A percentile compares a stretch with the other conserved stretches of the same genome.
Evolutionary conservation across 2,888 invertebrate genomes (phyloP).

Genomic region (Gari tellinella): DNA sequence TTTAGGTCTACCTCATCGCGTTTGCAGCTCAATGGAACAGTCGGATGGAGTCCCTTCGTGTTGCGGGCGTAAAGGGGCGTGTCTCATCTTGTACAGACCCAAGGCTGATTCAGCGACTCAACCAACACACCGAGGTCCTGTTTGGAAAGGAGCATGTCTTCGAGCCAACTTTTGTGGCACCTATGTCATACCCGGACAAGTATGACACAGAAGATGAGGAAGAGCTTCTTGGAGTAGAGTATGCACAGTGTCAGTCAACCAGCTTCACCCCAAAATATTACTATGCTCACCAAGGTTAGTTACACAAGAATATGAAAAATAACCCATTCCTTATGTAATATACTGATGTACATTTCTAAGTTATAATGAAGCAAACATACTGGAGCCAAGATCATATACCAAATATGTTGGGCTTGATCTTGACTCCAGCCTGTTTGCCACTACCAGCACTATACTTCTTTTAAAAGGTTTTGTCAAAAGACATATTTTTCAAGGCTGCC

Average conservation of each 20-base stretch:
- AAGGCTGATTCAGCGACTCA: background rate
- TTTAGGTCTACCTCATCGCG: too few relatives aligned
- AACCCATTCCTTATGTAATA: background rate
- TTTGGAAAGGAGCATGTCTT: background rate
- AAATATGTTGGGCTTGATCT: too few relatives aligned
- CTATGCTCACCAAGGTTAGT: background rate
- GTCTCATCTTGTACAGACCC: background rate
- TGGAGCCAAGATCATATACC: too few relatives aligned
- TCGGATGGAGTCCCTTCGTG: too few relatives aligned
- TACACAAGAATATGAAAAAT: too few relatives aligned
- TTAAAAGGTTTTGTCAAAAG: too few relatives aligned
- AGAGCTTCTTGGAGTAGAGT: background rate
- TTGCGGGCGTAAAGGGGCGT: constrained; percentile 1
- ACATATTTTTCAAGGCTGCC: too few relatives aligned
- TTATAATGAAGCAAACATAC: background rate
- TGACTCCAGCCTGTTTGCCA: too few relatives aligned
- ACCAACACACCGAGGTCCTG: background rate
- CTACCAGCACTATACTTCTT: too few relatives aligned
- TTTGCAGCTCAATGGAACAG: too few relatives aligned
- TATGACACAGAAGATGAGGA: background rate
- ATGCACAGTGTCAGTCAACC: background rate
- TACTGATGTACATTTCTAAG: background rate
- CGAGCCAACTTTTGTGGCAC: background rate
- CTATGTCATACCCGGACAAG: too few relatives aligned
- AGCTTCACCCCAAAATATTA: background rate